Conservation (phyloP, 2,113 vertebrate species). For the Macroglossus sobrinus region DNA sequence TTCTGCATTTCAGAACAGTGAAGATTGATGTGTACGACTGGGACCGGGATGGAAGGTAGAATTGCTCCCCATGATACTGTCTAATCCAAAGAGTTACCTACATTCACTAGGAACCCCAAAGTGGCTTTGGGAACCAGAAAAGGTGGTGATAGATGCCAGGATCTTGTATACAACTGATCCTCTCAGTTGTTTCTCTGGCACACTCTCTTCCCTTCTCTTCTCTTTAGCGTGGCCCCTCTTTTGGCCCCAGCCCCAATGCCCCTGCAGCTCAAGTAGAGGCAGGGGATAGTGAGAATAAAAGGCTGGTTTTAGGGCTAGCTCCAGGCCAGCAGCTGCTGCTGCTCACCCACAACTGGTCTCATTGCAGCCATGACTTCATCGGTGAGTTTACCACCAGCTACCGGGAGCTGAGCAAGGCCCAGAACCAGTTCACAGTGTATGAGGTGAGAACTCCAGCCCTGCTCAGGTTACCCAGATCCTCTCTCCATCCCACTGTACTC, state of each 20-base stretch:
- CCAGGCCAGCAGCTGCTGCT: neutral
- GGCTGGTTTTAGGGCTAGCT: neutral
- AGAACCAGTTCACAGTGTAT: slow-evolving; percentile 96
- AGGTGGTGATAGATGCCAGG: neutral
- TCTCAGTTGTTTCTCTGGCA: neutral
- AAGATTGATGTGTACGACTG: slow-evolving; percentile 98
- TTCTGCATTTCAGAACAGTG: slow-evolving; percentile 88
- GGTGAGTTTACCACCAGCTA: slow-evolving; percentile 99
- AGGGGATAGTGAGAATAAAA: neutral
- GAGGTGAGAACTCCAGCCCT: slow-evolving; percentile 81
- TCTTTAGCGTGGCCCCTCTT: neutral
- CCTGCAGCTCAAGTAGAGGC: neutral
- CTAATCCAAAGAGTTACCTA: neutral
- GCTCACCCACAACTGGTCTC: neutral
- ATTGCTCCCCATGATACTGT: neutral
- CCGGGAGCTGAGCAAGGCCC: slow-evolving; percentile 95
- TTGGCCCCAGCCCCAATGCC: neutral
- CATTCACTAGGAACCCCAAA: neutral
- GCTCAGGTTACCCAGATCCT: neutral
- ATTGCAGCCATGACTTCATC: slow-evolving; percentile 94
- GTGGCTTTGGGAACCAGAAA: neutral
- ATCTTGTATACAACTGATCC: neutral
- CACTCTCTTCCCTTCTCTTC: neutral
- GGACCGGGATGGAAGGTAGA: slow-evolving; percentile 98
- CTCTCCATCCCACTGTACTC: neutral